phyloP scores from a whole-genome alignment of 2,888 invertebrate species.

The Thecophora atra region DNA sequence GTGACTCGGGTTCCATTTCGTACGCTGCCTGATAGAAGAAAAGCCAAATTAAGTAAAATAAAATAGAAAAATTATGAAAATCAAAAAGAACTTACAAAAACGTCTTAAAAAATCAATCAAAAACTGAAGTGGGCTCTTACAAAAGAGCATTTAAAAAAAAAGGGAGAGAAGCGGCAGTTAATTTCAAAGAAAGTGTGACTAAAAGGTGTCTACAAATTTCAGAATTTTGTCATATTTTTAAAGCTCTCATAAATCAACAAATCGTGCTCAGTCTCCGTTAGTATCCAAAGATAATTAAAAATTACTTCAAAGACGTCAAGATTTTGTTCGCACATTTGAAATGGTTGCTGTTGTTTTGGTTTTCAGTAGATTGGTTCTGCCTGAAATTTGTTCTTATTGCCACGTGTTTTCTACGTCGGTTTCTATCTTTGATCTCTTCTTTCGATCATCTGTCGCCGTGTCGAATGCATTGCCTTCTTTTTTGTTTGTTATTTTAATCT shows the following conservation, averaged over 20 bases:
- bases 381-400: background rate
- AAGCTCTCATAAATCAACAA: background rate
- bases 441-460: background rate
- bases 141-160: no score
- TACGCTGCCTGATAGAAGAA: conserved; percentile 53
- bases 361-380: no score
- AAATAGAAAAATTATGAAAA: conserved; percentile 1
- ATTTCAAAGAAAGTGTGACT: background rate
- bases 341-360: background rate
- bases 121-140: no score
- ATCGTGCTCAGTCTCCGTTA: background rate
- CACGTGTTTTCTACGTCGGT: background rate
- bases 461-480: conserved; percentile 8
- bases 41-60: conserved; percentile 2
- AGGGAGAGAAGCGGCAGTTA: no score
- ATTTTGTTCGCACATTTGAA: background rate
- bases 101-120: background rate
- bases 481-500: background rate
- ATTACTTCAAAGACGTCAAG: conserved; percentile 2
- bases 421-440: conserved; percentile 11
- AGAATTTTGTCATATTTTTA: background rate
- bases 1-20: conserved; percentile 64
- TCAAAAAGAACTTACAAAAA: background rate
- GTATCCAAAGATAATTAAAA: background rate
- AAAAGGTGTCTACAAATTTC: background rate